Evolutionary conservation across 2,888 invertebrate species (phyloP).

Genomic region (Fragum fragum): DNA sequence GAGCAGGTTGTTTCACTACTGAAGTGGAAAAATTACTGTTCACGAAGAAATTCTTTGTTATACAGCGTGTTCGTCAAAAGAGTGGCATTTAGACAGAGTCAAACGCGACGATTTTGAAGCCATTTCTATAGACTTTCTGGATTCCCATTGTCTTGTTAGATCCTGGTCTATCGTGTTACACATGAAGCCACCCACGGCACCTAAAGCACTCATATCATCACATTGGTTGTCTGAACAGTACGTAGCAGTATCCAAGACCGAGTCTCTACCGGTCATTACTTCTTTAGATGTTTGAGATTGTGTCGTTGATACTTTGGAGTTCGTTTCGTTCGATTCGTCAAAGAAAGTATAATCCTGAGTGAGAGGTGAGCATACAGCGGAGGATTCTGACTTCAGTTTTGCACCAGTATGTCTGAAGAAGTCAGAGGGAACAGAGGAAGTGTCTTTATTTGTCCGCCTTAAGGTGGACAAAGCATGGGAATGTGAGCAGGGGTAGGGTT

Average conservation of each 20-base stretch:
- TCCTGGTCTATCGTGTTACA: constrained; percentile 12
- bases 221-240: constrained; percentile 38
- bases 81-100: constrained; percentile 36
- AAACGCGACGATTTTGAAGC: constrained; percentile 35
- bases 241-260: constrained; percentile 2
- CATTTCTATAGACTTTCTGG: constrained; percentile 58
- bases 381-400: constrained; percentile 6
- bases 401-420: constrained; percentile 14
- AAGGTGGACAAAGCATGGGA: constrained; percentile 14
- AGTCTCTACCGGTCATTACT: constrained; percentile 8
- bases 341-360: constrained; percentile 48
- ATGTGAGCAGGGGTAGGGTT: constrained; percentile 8
- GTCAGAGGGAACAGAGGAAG: constrained; percentile 20
- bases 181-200: constrained; percentile 42
- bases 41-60: no score
- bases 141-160: constrained; percentile 18
- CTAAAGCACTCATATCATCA: constrained; percentile 54
- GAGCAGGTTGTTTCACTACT: no score
- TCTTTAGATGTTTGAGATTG: constrained; percentile 16
- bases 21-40: no score
- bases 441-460: constrained; percentile 12
- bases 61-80: constrained; percentile 61
- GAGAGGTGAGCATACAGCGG: constrained; percentile 20
- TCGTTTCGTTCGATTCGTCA: constrained; percentile 35
- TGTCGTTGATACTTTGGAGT: neutral